Base-by-base conservation (phyloP, 2,797 vertebrate species). In the Trachurus trachurus region DNA sequence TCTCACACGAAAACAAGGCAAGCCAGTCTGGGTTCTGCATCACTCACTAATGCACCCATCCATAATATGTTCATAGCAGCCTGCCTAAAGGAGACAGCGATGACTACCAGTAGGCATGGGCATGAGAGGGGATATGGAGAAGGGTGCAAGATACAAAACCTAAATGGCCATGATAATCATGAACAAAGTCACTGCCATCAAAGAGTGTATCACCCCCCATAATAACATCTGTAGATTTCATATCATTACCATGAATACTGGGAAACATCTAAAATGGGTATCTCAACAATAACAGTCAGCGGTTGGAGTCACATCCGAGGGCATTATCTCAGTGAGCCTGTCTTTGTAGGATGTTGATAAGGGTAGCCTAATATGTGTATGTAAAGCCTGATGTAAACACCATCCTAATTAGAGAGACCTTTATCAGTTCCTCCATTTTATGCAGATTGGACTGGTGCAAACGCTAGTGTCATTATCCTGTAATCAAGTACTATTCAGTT, bases 21-120 rank as follows among this genome's bases (percentile, higher is more conserved):
- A 91, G 90, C 86, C 88, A 93, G 93, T 89, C 93, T 84, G 81
- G 92, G 88, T 93, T 89, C 89, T 91, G 95, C 94, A 96, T 96
- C 95, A 95, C 91, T 96, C 95, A 96, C 95, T 96, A 96, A 96
- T 96, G 96, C 94, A 92, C 89, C 94, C 94, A 96, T 96, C 94
- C 94, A 95, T 96, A 96, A 96, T 96, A 93, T 94, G 95, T 95
- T 95, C 92, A 93, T 95, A 93, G 93, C 95, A 93, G 92, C 92
- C 91, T 92, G 93, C 94, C 94, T 95, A 92, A 94, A 96, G 94
- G 91, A 96, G 93, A 89, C 91, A 82, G 87, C 85, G 42, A 93
- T 90, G 90, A 92, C 92, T 90, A 91, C 91, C 82, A 91, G 86
- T 64, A 84, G 88, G 91, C 91, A 80, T 65, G 76, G 81, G 88